Conservation (phyloP, 53 echinoderm and acorn worm genomes). For the Pentamera pediparva region DNA sequence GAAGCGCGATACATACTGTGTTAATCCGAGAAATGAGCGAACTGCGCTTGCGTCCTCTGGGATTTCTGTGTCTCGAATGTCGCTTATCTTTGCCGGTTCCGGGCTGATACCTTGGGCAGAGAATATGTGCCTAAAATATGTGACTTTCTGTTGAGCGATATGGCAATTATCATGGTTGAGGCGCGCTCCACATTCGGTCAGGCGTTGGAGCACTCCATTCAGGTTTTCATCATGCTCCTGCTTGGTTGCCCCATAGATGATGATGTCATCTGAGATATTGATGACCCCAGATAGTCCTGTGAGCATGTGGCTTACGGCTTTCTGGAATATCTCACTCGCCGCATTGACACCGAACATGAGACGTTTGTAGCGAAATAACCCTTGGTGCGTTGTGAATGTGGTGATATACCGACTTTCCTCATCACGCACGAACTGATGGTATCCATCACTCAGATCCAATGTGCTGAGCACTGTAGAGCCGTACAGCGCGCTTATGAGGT, state of each 20-base stretch:
- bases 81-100: constrained; percentile 26
- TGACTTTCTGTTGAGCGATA: constrained; percentile 12
- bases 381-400: constrained; percentile 45
- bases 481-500: constrained; percentile 45
- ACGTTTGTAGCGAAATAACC: constrained; percentile 36
- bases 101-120: constrained; percentile 38
- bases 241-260: constrained; percentile 43
- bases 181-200: constrained; percentile 40
- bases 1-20: constrained; percentile 48
- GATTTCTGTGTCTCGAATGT: not conserved
- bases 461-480: constrained; percentile 49
- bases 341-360: constrained; percentile 58
- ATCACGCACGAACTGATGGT: constrained; percentile 49
- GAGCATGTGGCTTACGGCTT: constrained; percentile 42
- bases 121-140: constrained; percentile 36
- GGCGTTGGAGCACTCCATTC: constrained; percentile 41
- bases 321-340: constrained; percentile 54
- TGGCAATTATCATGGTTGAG: constrained; percentile 51
- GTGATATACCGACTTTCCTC: constrained; percentile 54
- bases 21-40: constrained; percentile 46
- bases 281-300: constrained; percentile 34
- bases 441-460: constrained; percentile 49
- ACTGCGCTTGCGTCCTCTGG: constrained; percentile 38
- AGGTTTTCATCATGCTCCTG: constrained; percentile 50
- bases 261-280: constrained; percentile 59